Conservation (phyloP, 2,113 vertebrate genomes). For the Salvator merianae region DNA sequence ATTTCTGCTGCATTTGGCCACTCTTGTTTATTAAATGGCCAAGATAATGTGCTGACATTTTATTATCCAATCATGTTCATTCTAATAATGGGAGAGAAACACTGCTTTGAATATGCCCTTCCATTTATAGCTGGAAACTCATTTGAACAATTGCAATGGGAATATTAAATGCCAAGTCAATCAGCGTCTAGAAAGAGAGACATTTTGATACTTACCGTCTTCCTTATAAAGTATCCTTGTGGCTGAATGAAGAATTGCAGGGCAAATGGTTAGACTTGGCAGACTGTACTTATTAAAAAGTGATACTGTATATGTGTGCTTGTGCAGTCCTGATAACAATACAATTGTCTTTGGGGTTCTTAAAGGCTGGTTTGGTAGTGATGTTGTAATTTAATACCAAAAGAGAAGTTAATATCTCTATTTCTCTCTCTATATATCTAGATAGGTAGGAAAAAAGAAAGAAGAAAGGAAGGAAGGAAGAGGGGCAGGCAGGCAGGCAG, state of each 20-base stretch:
- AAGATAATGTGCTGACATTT: conserved; percentile 14
- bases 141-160: not conserved
- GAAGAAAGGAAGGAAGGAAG: too few species aligned
- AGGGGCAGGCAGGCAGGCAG: too few species aligned
- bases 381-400: too few species aligned
- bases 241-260: not conserved
- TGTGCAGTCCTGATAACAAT: not conserved
- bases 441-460: too few species aligned
- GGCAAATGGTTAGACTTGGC: not conserved
- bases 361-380: not conserved
- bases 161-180: conserved; percentile 8
- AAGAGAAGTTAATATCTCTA: too few species aligned
- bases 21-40: conserved; percentile 8
- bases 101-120: conserved; percentile 4
- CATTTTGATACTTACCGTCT: conserved; percentile 17
- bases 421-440: too few species aligned
- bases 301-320: not conserved
- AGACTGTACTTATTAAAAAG: not conserved
- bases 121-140: conserved; percentile 7
- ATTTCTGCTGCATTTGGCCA: not conserved
- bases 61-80: conserved; percentile 12
- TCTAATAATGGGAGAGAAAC: conserved; percentile 1
- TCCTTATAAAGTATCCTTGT: not conserved
- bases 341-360: not conserved
- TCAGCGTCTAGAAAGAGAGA: not conserved